phyloP scores from a whole-genome alignment of 2,888 invertebrate genomes.

The Bombylius discolor region DNA sequence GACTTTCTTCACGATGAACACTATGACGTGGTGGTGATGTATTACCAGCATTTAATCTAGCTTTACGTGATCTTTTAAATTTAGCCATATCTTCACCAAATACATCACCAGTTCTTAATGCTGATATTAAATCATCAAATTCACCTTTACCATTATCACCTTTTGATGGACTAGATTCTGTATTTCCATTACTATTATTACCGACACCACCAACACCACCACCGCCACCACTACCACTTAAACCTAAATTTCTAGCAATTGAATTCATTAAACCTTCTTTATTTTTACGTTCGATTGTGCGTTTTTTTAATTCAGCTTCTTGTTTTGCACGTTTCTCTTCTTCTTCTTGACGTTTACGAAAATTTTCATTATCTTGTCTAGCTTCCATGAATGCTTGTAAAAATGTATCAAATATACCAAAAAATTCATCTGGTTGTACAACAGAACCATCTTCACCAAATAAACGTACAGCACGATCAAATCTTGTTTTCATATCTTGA shows the following conservation, averaged over 20 bases:
- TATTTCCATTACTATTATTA: slow-evolving; percentile 40
- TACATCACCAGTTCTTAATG: slow-evolving; percentile 84
- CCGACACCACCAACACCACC: not conserved
- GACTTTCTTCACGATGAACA: slow-evolving; percentile 52
- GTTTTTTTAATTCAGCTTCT: slow-evolving; percentile 74
- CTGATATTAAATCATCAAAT: slow-evolving; percentile 92
- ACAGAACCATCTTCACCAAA: slow-evolving; percentile 82
- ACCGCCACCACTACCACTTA: slow-evolving; percentile 41
- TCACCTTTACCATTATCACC: slow-evolving; percentile 62
- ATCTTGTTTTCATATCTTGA: slow-evolving; percentile 89
- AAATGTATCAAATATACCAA: slow-evolving; percentile 84
- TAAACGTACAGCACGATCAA: slow-evolving; percentile 73
- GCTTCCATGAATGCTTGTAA: slow-evolving; percentile 72
- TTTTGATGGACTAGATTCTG: slow-evolving; percentile 6
- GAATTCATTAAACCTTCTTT: slow-evolving; percentile 63
- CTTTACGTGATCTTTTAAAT: slow-evolving; percentile 64
- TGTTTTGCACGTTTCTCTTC: slow-evolving; percentile 79
- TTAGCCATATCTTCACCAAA: slow-evolving; percentile 94
- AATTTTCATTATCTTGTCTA: slow-evolving; percentile 75
- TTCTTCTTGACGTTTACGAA: slow-evolving; percentile 69
- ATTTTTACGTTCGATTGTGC: slow-evolving; percentile 76
- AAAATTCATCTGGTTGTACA: slow-evolving; percentile 84
- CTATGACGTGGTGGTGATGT: slow-evolving; percentile 52
- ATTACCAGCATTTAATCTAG: slow-evolving; percentile 41
- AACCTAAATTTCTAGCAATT: slow-evolving; percentile 55